Evolutionary conservation across 2,797 vertebrate species (phyloP), one percentile per base, ranked within the genome.

Genomic region (Spatula clypeata): DNA sequence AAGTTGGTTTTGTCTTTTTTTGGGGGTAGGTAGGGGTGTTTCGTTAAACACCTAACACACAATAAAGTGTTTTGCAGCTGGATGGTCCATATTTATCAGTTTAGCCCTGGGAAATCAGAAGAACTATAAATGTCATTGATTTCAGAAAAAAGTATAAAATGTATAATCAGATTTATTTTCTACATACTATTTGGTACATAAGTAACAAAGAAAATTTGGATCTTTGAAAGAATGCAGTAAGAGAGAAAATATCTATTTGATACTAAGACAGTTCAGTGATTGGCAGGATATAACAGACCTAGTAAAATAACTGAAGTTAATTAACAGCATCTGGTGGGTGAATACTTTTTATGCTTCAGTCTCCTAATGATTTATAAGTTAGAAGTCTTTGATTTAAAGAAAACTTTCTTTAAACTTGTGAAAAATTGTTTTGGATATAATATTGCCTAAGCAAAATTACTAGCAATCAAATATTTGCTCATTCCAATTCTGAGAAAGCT

Each of bases 131-230:
- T 54, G 65, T 24, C 23, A 14, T 4, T 47, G 26, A 19, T 72
- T 80, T 71, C 47, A 86, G 47, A 36, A 90, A 27, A 72, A 90
- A 49, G 75, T 19, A 9, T 12, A 58, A 26, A 58, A 34, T 7
- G 24, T 11, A 24, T n/a, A 74, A 77, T 40, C 32, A 53, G 20
- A 77, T n/a, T 45, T 51, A 26, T 26, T 85, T 74, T 32, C 31
- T 67, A 55, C 6, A 74, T 38, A 34, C 8, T 19, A 31, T 9
- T 54, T 66, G 32, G 11, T 8, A 62, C 85, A 77, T 32, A 74
- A 73, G 5, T 21, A 34, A 16, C 31, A 34, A 16, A 36, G 13
- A 72, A 57, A 88, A 38, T 4, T 0, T 0, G 7, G 12, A 24
- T 10, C 18, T 23, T 23, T 61, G 36, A 80, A 88, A 83, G 16